Evolutionary conservation across 1,140 invertebrate species (phyloP).

Genomic region (Drosophila grimshawi): DNA sequence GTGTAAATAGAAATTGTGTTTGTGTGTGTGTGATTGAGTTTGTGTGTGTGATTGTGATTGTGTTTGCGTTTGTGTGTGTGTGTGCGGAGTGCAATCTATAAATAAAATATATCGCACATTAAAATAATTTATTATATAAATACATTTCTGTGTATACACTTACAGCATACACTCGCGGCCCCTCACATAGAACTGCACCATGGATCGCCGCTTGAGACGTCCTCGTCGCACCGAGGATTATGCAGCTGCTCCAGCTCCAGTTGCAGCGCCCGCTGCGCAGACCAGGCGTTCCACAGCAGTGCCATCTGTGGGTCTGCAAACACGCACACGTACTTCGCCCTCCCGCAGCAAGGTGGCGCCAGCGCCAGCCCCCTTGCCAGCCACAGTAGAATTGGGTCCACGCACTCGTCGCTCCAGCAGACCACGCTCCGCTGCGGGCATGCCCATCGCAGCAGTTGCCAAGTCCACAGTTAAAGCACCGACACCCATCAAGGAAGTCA

Average conservation of each 20-base stretch:
- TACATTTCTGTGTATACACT: slow-evolving; percentile 26
- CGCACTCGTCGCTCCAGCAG: slow-evolving; percentile 72
- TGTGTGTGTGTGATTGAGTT: slow-evolving; percentile 4
- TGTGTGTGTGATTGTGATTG: slow-evolving; percentile 14
- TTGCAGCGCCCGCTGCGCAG: slow-evolving; percentile 37
- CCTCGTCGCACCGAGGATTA: slow-evolving; percentile 59
- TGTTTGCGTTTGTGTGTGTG: slow-evolving; percentile 20
- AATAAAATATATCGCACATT: slow-evolving; percentile 65
- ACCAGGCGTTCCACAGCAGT: slow-evolving; percentile 36
- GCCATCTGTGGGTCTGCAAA: slow-evolving; percentile 8
- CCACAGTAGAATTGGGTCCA: slow-evolving; percentile 9
- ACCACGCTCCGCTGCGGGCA: slow-evolving; percentile 56
- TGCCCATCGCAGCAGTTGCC: slow-evolving; percentile 17
- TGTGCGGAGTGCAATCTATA: slow-evolving; percentile 55
- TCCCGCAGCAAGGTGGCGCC: slow-evolving; percentile 47
- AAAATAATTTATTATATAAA: slow-evolving; percentile 30
- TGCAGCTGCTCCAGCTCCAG: not conserved
- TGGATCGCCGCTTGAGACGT: slow-evolving; percentile 73
- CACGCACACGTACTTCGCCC: slow-evolving; percentile 70
- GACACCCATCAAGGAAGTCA: slow-evolving; percentile 68
- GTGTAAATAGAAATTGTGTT: slow-evolving; percentile 41
- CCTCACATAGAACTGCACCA: slow-evolving; percentile 30
- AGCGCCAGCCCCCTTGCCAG: slow-evolving; percentile 1
- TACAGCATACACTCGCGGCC: slow-evolving; percentile 37
- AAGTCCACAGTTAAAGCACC: slow-evolving; percentile 51